Evolutionary conservation across 2,113 vertebrate species (phyloP).

Genomic region (Nesoenas mayeri): DNA sequence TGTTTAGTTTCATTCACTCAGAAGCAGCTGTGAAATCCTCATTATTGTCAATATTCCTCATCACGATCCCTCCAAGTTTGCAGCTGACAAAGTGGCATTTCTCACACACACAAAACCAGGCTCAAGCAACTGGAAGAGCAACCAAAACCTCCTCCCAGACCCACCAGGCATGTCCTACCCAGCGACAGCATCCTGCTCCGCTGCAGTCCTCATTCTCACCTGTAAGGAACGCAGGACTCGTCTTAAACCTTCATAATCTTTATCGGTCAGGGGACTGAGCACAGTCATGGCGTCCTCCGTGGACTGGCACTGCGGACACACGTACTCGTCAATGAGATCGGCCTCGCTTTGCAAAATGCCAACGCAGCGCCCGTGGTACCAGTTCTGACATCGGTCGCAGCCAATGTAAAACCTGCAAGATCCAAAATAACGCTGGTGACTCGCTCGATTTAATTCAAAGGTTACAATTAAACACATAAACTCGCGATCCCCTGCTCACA

Average conservation of each 20-base stretch:
- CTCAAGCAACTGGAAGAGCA: background rate
- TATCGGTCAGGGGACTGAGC: constrained; percentile 94
- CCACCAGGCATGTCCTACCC: rapidly evolving
- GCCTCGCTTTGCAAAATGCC: constrained; percentile 98
- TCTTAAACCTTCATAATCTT: constrained; percentile 94
- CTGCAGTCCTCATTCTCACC: constrained; percentile 67
- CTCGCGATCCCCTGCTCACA: constrained; percentile 46
- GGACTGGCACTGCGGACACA: constrained; percentile 97
- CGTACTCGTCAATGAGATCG: constrained; percentile 95
- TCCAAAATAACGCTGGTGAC: constrained; percentile 53
- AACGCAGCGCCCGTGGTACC: constrained; percentile 98
- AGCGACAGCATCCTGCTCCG: background rate
- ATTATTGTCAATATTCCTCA: background rate
- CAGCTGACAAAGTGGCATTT: background rate
- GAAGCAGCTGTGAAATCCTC: background rate
- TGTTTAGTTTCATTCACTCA: background rate
- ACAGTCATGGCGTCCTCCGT: constrained; percentile 99
- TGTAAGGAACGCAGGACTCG: constrained; percentile 95
- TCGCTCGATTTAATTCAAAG: background rate
- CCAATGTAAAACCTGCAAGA: constrained; percentile 95
- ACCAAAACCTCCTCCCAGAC: background rate
- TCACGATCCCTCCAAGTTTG: background rate
- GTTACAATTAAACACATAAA: background rate
- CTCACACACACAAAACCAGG: background rate
- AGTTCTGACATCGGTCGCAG: constrained; percentile 98